Conservation (phyloP, 2,888 invertebrate species). For the Nephrotoma flavescens region DNA sequence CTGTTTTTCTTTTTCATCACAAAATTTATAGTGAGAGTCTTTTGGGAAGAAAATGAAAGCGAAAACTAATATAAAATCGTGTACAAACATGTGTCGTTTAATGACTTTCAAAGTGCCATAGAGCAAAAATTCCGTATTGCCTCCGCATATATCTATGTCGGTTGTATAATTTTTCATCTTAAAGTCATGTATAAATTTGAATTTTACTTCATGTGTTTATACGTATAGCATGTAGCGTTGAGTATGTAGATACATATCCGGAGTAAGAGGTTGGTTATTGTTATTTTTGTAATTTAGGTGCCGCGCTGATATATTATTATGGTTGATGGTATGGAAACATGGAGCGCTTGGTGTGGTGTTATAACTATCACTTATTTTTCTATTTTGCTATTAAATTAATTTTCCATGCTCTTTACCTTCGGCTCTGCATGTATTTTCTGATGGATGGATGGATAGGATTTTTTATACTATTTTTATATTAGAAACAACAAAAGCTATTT, state of each 20-base stretch:
- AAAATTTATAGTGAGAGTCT: background rate
- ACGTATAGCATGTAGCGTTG: background rate
- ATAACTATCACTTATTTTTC: background rate
- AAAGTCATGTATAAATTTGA: background rate
- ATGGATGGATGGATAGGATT: background rate
- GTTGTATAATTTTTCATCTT: background rate
- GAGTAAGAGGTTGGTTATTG: background rate
- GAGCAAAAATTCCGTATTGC: background rate
- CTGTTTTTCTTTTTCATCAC: background rate
- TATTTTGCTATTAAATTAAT: background rate
- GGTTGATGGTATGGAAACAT: background rate
- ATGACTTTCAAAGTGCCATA: background rate
- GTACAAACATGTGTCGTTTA: background rate
- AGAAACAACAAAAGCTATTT: background rate
- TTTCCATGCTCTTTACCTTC: background rate
- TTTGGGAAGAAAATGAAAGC: background rate
- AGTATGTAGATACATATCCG: background rate
- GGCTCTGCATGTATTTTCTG: background rate
- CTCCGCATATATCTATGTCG: background rate
- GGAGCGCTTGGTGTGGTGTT: background rate
- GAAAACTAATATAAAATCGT: background rate
- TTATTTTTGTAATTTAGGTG: background rate
- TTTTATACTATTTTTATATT: background rate
- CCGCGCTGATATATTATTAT: background rate
- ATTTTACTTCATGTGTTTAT: background rate